Conservation (phyloP, 2,113 vertebrate genomes). For the Glaucomys volans region DNA sequence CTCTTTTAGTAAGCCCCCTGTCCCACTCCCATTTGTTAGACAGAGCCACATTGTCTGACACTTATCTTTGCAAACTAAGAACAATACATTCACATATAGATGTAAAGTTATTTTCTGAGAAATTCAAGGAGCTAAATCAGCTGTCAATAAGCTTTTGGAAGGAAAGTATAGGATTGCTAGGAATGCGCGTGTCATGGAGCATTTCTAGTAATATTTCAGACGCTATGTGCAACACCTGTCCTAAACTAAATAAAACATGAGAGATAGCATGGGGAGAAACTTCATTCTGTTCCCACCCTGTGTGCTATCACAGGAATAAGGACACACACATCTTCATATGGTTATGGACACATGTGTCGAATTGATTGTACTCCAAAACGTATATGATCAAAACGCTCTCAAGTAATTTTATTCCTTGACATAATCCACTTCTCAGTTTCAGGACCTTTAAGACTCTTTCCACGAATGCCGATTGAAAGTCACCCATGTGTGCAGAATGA, state of each 20-base stretch:
- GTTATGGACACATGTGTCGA: conserved; percentile 57
- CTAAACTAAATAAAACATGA: conserved; percentile 62
- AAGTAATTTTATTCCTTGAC: conserved; percentile 70
- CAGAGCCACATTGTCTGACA: neutral
- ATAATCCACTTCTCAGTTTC: conserved; percentile 78
- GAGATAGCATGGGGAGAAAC: neutral
- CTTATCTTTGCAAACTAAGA: conserved; percentile 56
- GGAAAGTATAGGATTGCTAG: conserved; percentile 4
- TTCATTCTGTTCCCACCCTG: neutral
- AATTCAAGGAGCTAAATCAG: conserved; percentile 76
- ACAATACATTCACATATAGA: neutral
- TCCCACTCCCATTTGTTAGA: conserved; percentile 4
- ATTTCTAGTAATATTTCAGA: conserved; percentile 47
- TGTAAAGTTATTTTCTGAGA: conserved; percentile 71
- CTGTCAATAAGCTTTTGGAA: conserved; percentile 68
- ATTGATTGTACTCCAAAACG: conserved; percentile 50
- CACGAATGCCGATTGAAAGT: neutral
- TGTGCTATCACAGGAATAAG: neutral
- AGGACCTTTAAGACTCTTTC: neutral
- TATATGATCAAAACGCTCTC: conserved; percentile 62
- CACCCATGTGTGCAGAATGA: conserved; percentile 48
- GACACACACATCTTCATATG: conserved; percentile 22
- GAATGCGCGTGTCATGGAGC: conserved; percentile 27
- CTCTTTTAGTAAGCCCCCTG: neutral
- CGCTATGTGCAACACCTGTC: conserved; percentile 67